These are phyloP conservation scores for Ploceus nigricollis DNA, from an alignment of 2,113 vertebrate genomes.

Conservation along the genomic window DNA sequence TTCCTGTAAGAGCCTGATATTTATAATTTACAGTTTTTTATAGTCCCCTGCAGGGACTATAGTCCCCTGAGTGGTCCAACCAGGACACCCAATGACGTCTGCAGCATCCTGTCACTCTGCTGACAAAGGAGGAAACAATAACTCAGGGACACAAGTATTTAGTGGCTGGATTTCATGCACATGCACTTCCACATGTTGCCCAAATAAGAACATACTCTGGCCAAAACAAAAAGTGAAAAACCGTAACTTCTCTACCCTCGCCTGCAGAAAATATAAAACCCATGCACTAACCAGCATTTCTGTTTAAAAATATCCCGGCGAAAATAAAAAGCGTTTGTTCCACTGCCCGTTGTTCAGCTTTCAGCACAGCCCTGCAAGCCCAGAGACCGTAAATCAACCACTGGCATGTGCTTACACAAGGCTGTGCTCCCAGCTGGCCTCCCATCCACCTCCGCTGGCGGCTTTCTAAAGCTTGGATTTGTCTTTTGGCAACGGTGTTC, in stretches of 20 bases:
- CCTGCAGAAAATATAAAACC: slow-evolving; percentile 15
- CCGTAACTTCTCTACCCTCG: neutral
- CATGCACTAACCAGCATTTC: neutral
- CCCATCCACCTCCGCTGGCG: neutral
- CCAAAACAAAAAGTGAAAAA: slow-evolving; percentile 17
- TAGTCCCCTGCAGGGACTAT: neutral
- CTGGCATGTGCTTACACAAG: slow-evolving; percentile 35
- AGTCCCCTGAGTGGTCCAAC: neutral
- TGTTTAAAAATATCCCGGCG: slow-evolving; percentile 5
- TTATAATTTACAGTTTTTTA: neutral
- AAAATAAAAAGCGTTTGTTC: slow-evolving; percentile 29
- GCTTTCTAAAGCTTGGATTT: neutral
- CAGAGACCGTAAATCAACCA: neutral
- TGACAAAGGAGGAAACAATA: slow-evolving; percentile 40
- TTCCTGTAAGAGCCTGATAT: neutral
- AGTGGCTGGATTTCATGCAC: neutral
- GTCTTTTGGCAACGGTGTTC: neutral
- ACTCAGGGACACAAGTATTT: neutral
- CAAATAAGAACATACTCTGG: neutral
- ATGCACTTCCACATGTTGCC: slow-evolving; percentile 4
- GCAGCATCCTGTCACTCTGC: slow-evolving; percentile 41
- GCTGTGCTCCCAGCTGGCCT: neutral
- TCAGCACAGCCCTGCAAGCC: neutral
- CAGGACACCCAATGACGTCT: neutral
- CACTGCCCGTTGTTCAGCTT: slow-evolving; percentile 23